phyloP scores from a whole-genome alignment of 1,140 invertebrate genomes.

The Armadillidium nasatum region DNA sequence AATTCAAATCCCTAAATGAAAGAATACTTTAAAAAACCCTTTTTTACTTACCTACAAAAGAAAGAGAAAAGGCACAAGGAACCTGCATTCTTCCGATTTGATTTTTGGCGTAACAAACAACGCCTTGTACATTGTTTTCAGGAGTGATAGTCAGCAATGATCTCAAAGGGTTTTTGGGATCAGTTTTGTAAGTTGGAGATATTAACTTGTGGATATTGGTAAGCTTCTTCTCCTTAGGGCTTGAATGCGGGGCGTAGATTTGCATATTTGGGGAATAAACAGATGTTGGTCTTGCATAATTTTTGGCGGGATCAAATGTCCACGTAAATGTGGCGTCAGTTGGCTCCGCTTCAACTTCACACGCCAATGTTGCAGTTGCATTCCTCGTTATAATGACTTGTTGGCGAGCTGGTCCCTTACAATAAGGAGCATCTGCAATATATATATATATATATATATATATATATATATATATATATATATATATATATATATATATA shows the following conservation, averaged over 20 bases:
- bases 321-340: not conserved
- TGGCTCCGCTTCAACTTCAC: not conserved
- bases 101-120: not conserved
- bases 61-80: not conserved
- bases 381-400: not conserved
- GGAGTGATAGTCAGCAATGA: not conserved
- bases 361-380: not conserved
- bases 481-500: too few relatives aligned
- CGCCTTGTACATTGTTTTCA: not conserved
- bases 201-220: not conserved
- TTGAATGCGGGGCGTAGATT: not conserved
- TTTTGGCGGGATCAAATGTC: not conserved
- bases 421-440: not conserved
- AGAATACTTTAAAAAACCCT: too few relatives aligned
- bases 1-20: too few relatives aligned
- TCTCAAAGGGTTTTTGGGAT: not conserved
- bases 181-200: not conserved
- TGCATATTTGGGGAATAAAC: conserved; percentile 4
- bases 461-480: not conserved
- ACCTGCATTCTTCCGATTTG: not conserved
- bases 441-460: conserved; percentile 3
- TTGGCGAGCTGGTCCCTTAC: not conserved
- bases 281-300: not conserved
- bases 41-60: not conserved
- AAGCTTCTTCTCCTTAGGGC: not conserved